Conservation (phyloP, 1,140 invertebrate genomes). For the Ridgeia piscesae region DNA sequence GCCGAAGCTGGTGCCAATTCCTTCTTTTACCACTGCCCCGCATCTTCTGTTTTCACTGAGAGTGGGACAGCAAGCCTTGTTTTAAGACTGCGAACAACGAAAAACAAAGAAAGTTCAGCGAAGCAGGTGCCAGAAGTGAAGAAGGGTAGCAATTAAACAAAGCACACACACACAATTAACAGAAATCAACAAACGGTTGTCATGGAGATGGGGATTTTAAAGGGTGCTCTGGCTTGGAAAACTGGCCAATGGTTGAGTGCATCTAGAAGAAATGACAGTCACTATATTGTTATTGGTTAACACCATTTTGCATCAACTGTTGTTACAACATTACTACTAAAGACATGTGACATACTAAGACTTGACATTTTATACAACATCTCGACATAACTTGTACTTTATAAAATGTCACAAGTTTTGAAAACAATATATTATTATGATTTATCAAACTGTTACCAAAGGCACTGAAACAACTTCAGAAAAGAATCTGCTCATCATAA, state of each 20-base stretch:
- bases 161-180: not conserved
- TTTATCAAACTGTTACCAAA: not conserved
- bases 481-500: not conserved
- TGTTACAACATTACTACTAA: not conserved
- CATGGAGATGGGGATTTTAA: not conserved
- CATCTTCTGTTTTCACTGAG: not conserved
- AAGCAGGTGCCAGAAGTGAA: not conserved
- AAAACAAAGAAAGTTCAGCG: not conserved
- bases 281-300: not conserved
- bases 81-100: not conserved
- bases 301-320: not conserved
- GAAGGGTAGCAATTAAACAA: not conserved
- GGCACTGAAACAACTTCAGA: not conserved
- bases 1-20: not conserved
- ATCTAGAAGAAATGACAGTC: not conserved
- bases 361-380: not conserved
- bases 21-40: not conserved
- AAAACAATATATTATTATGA: not conserved
- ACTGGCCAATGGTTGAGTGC: not conserved
- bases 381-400: not conserved
- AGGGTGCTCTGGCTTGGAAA: not conserved
- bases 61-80: not conserved
- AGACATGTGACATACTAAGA: not conserved
- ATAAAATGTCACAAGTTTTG: not conserved
- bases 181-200: not conserved